A percentile compares a stretch with the other conserved stretches of the same genome.
These are phyloP conservation scores for Oxyscelio sp. DNA, from an alignment of 2,888 invertebrate genomes.

Conservation along the genomic window DNA sequence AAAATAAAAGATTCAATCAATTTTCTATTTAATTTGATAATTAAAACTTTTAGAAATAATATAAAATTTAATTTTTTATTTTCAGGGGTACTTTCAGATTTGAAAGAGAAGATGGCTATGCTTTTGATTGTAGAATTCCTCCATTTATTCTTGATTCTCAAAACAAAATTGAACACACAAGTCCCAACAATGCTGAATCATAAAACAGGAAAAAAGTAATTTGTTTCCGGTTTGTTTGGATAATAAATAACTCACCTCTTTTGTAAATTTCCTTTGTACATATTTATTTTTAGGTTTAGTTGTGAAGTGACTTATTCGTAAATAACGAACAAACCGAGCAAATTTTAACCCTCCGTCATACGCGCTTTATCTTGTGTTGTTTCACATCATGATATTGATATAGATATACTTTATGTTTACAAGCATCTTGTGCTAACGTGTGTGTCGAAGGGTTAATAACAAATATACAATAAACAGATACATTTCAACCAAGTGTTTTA, in stretches of 20 bases:
- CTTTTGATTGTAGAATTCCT: slow-evolving; percentile 99
- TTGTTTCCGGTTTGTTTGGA: slow-evolving; percentile 24
- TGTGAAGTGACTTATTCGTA: slow-evolving; percentile 51
- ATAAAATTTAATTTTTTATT: too few relatives aligned
- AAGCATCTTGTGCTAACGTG: too few relatives aligned
- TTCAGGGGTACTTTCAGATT: slow-evolving; percentile 98
- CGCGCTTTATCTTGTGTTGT: too few relatives aligned
- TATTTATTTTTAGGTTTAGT: slow-evolving; percentile 73
- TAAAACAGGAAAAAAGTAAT: slow-evolving; percentile 57
- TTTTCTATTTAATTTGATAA: not conserved
- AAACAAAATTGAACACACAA: slow-evolving; percentile 91
- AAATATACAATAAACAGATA: slow-evolving; percentile 66
- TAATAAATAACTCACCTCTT: slow-evolving; percentile 67
- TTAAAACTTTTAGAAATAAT: too few relatives aligned
- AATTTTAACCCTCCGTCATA: too few relatives aligned
- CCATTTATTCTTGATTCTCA: slow-evolving; percentile 99
- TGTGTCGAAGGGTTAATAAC: too few relatives aligned
- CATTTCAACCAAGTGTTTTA: slow-evolving; percentile 60
- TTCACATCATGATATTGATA: too few relatives aligned
- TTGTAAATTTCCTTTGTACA: slow-evolving; percentile 73
- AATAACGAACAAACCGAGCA: slow-evolving; percentile 45
- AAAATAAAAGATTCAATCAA: too few relatives aligned
- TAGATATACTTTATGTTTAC: too few relatives aligned
- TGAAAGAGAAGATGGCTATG: slow-evolving; percentile 98
- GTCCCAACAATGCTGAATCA: slow-evolving; percentile 82